Conservation (phyloP, 2,797 vertebrate species). For the Takifugu ocellatus region DNA sequence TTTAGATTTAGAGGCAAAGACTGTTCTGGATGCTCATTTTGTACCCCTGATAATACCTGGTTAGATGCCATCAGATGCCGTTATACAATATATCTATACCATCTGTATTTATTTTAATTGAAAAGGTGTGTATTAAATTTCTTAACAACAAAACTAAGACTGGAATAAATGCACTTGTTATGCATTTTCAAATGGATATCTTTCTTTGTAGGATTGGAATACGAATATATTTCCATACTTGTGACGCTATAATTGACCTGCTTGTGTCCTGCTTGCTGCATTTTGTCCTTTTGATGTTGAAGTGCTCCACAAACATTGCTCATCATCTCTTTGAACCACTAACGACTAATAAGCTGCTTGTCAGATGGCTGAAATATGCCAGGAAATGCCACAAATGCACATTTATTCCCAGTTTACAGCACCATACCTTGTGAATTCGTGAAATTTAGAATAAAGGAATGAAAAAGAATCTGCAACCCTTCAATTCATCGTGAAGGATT, state of each 20-base stretch:
- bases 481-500: not conserved
- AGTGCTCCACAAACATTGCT: conserved; percentile 47
- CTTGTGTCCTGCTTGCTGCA: conserved; percentile 4
- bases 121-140: too few relatives aligned
- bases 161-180: not conserved
- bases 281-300: conserved; percentile 57
- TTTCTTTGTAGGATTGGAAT: not conserved
- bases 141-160: too few relatives aligned
- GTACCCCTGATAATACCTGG: too few relatives aligned
- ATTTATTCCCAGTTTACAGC: too few relatives aligned
- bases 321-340: conserved; percentile 59
- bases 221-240: conserved; percentile 34
- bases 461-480: conserved; percentile 45
- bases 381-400: too few relatives aligned
- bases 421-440: too few relatives aligned
- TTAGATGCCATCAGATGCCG: too few relatives aligned
- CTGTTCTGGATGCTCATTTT: too few relatives aligned
- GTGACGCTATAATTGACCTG: conserved; percentile 19
- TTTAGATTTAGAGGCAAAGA: too few relatives aligned
- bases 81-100: too few relatives aligned
- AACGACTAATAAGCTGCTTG: conserved; percentile 4
- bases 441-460: too few relatives aligned
- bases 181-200: not conserved
- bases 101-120: too few relatives aligned
- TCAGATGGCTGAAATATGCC: not conserved